Percentiles rank a stretch among this genome's conserved stretches.
These are phyloP conservation scores for Alcis repandata DNA, from an alignment of 2,888 invertebrate genomes.

Conservation along the genomic window DNA sequence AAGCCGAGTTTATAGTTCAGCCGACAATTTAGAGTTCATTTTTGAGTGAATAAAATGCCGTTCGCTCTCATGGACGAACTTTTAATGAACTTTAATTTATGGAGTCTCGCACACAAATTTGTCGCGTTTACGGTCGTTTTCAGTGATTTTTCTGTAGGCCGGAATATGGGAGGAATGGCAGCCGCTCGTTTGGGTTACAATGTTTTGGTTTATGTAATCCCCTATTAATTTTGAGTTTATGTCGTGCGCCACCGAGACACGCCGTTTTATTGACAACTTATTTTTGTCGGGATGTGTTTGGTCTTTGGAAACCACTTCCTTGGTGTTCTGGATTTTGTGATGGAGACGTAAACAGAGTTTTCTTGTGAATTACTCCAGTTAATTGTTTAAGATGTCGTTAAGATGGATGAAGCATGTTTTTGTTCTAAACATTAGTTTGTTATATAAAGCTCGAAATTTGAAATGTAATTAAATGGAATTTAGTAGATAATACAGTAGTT, in stretches of 20 bases:
- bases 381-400: too few relatives aligned
- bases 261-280: slow-evolving; percentile 55
- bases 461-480: too few relatives aligned
- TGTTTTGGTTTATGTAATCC: slow-evolving; percentile 75
- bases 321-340: slow-evolving; percentile 21
- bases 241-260: slow-evolving; percentile 46
- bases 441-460: too few relatives aligned
- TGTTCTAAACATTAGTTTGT: too few relatives aligned
- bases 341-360: slow-evolving; percentile 4
- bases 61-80: slow-evolving; percentile 59
- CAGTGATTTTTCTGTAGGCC: slow-evolving; percentile 62
- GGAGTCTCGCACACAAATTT: slow-evolving; percentile 68
- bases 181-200: slow-evolving; percentile 55
- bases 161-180: slow-evolving; percentile 64
- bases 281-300: slow-evolving; percentile 52
- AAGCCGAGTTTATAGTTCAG: slow-evolving; percentile 56
- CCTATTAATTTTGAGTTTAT: slow-evolving; percentile 68
- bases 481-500: too few relatives aligned
- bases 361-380: background rate
- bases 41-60: slow-evolving; percentile 62
- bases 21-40: slow-evolving; percentile 61
- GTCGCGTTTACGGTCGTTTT: slow-evolving; percentile 74
- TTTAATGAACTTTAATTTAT: slow-evolving; percentile 82
- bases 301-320: slow-evolving; percentile 46
- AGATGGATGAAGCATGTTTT: too few relatives aligned